These are phyloP conservation scores for Neoascia interrupta DNA, from an alignment of 2,888 invertebrate species.

Conservation along the genomic window DNA sequence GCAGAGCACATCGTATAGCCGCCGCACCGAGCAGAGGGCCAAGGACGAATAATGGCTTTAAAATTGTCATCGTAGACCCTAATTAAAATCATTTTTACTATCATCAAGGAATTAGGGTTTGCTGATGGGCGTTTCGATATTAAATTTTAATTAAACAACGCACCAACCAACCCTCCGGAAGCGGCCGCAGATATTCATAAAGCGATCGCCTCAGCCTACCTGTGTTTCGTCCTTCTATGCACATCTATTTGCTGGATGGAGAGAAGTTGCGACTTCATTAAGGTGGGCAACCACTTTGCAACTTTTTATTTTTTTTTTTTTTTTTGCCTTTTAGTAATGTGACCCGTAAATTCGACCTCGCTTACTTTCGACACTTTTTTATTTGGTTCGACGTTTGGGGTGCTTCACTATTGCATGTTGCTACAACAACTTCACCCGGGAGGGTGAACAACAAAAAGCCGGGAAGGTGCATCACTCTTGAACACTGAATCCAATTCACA, in stretches of 20 bases:
- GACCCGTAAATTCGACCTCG: conserved; percentile 44
- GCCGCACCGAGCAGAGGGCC: conserved; percentile 15
- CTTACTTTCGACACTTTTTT: conserved; percentile 45
- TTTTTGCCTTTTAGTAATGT: conserved; percentile 20
- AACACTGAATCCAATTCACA: conserved; percentile 55
- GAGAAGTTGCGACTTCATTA: conserved; percentile 37
- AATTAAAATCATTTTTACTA: conserved; percentile 68
- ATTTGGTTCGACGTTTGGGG: conserved; percentile 34
- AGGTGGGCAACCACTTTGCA: conserved; percentile 14
- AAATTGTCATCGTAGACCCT: conserved; percentile 66
- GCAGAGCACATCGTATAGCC: not conserved
- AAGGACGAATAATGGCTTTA: conserved; percentile 61
- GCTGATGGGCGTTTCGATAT: conserved; percentile 55
- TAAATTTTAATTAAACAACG: conserved; percentile 63
- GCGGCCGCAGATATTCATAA: conserved; percentile 22
- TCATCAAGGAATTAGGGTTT: conserved; percentile 44
- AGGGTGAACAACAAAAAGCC: conserved; percentile 33
- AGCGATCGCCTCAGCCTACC: conserved; percentile 19
- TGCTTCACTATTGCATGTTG: conserved; percentile 17
- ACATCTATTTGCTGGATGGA: conserved; percentile 41
- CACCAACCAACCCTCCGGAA: conserved; percentile 12
- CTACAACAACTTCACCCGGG: conserved; percentile 4
- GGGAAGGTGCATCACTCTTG: conserved; percentile 51
- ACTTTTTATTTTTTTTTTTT: not conserved
- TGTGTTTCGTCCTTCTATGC: conserved; percentile 38